Conservation (phyloP, 2,797 vertebrate genomes). For the Phalanger gymnotis region DNA sequence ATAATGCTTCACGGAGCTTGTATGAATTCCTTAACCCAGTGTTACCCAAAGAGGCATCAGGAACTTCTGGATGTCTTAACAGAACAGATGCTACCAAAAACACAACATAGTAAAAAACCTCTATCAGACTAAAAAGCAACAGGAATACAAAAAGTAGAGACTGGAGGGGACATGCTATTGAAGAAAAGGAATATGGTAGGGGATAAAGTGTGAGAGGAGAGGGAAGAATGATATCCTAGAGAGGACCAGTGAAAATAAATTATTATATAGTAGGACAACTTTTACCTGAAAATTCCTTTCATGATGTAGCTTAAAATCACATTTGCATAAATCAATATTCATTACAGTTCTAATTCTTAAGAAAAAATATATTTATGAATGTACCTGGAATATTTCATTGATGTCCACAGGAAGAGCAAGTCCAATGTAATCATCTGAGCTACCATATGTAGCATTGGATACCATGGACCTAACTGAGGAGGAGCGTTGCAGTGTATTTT, state of each 20-base stretch:
- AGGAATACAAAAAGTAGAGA: conserved; percentile 30
- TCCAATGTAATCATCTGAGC: conserved; percentile 96
- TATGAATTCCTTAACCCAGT: not conserved
- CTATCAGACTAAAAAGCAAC: conserved; percentile 20
- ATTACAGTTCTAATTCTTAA: conserved; percentile 18
- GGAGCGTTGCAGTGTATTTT: conserved; percentile 96
- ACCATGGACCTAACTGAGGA: conserved; percentile 99
- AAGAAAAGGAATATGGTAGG: conserved; percentile 32
- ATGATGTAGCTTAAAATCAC: conserved; percentile 31
- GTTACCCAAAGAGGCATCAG: not conserved
- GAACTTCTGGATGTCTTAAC: not conserved
- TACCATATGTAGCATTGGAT: conserved; percentile 94
- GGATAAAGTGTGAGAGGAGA: not conserved
- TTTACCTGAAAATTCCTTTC: conserved; percentile 42
- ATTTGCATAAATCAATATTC: not conserved
- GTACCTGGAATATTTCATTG: conserved; percentile 95
- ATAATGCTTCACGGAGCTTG: conserved; percentile 14
- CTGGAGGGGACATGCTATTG: conserved; percentile 9
- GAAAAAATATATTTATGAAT: not conserved
- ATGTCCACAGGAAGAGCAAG: conserved; percentile 97
- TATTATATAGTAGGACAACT: not conserved
- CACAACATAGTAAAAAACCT: not conserved
- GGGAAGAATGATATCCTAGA: not conserved
- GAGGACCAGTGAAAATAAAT: conserved; percentile 1
- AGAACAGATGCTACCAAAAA: conserved; percentile 29